These are phyloP conservation scores for Gymnarchus niloticus DNA, from an alignment of 2,113 vertebrate genomes.

Conservation along the genomic window DNA sequence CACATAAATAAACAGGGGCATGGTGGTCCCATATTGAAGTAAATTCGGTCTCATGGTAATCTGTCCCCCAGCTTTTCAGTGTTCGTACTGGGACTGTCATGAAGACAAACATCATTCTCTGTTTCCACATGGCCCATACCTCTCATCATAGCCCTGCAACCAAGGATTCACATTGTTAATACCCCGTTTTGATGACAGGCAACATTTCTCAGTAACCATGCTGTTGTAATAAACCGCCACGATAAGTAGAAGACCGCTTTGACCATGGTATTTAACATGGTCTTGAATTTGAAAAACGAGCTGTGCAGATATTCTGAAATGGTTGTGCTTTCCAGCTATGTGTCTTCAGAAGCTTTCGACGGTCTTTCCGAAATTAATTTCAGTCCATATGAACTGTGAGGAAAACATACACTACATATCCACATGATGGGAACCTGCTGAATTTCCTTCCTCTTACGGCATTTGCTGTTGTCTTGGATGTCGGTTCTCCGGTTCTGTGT, in stretches of 20 bases:
- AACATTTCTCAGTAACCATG: not conserved
- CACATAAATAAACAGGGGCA: slow-evolving; percentile 3
- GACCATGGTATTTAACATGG: not conserved
- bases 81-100: not conserved
- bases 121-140: not conserved
- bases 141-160: not conserved
- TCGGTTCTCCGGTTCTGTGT: not conserved
- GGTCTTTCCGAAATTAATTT: no score
- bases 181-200: not conserved
- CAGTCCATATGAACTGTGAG: not conserved
- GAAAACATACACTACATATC: not conserved
- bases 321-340: not conserved
- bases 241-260: not conserved
- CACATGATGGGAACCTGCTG: not conserved
- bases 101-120: not conserved
- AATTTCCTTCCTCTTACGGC: not conserved
- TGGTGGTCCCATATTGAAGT: not conserved
- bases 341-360: not conserved
- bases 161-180: not conserved
- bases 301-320: not conserved
- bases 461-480: not conserved
- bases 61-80: not conserved
- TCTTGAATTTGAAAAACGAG: not conserved
- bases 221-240: not conserved
- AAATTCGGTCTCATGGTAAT: not conserved